Evolutionary conservation across 2,797 vertebrate species (phyloP), one percentile per base, ranked within the genome.

Genomic region (Notoglanidium macrostoma): DNA sequence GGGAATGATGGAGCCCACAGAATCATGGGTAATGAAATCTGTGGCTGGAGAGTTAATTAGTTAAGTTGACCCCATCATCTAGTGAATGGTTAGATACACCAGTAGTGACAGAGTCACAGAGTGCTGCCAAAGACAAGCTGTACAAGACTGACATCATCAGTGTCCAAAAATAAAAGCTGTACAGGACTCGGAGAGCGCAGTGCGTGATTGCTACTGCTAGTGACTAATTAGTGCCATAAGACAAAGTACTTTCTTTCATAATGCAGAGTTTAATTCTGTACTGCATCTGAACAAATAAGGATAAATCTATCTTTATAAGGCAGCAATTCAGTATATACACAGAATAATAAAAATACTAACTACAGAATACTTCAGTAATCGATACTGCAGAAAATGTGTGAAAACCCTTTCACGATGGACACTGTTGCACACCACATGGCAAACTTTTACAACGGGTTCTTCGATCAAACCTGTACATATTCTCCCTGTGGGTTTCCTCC

Each of bases 31-130:
- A 95, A 96, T 95, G 93, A 96, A 95, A 95, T 92, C 95, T 91
- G 94, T 95, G 95, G 94, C 94, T 95, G 92, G 94, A 94, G 93
- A 96, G 93, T 93, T 94, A 95, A 96, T 95, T 74, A 32, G 81
- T 89, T 94, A 94, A 91, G 93, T 94, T 94, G 94, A 95, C 95
- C 95, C 94, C 95, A 94, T 65, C 93, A 93, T 94, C 95, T 94
- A 76, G 81, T 78, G 61, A 86, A 55, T 26, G 80, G 54, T 74
- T 65, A 70, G 55, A 61, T 83, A 82, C 68, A 82, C 86, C 63
- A 73, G 78, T 49, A 72, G 67, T 82, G 67, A 82, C 54, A 73
- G 74, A 79, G 65, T 81, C 78, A 46, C 63, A 44, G 77, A 80
- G 40, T 29, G 67, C 40, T 81, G 54, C 32, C 63, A 68, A 54